Conservation (phyloP, 2,888 invertebrate genomes). For the Conomelus anceps region DNA sequence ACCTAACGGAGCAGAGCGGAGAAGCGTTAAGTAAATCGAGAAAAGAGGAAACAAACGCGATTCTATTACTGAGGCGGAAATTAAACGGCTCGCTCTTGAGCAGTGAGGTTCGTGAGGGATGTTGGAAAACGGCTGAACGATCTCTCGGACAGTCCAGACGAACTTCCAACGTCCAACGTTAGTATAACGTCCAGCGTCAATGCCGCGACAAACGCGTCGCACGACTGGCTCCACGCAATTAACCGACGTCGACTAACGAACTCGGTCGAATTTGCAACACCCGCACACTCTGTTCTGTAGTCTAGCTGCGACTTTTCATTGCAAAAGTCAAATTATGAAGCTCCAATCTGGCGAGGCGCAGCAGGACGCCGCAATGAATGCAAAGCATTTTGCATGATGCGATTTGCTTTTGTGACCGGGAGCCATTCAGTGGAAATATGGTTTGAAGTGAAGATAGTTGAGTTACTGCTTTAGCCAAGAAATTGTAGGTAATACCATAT, state of each 20-base stretch:
- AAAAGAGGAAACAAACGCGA: slow-evolving; percentile 9
- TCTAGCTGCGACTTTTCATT: not conserved
- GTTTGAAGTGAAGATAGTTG: not conserved
- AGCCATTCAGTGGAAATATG: not conserved
- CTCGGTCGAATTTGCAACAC: too few relatives aligned
- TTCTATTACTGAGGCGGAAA: slow-evolving; percentile 14
- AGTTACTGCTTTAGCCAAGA: too few relatives aligned
- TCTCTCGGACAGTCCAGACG: not conserved
- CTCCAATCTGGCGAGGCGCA: not conserved
- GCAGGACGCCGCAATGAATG: not conserved
- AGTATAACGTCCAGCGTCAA: too few relatives aligned
- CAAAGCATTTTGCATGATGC: not conserved
- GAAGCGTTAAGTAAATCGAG: slow-evolving; percentile 3
- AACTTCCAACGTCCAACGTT: not conserved
- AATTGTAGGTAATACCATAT: too few relatives aligned
- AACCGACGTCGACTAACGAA: not conserved
- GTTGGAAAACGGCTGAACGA: too few relatives aligned
- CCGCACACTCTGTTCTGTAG: not conserved
- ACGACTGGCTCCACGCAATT: not conserved
- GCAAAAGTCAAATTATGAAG: not conserved
- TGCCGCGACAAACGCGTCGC: not conserved
- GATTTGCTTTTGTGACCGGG: not conserved
- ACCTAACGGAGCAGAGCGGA: not conserved
- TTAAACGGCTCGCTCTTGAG: not conserved
- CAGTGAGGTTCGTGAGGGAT: not conserved